Conservation (phyloP, 2,113 vertebrate genomes). For the Tauraco erythrolophus region DNA sequence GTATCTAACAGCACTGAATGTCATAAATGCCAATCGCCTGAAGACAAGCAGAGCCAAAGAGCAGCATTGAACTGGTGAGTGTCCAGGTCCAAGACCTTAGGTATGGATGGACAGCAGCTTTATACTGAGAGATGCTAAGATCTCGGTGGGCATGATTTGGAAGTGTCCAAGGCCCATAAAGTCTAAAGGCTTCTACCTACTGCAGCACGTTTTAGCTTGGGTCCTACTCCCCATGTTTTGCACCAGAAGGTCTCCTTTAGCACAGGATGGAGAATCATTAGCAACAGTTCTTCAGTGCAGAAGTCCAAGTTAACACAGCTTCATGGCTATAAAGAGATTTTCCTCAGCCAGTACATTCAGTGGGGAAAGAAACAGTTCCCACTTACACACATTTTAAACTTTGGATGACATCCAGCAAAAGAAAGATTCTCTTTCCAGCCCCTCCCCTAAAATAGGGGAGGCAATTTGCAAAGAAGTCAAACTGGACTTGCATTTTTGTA, state of each 20-base stretch:
- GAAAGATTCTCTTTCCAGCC: not conserved
- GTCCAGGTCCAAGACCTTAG: not conserved
- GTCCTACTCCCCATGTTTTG: not conserved
- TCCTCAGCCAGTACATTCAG: not conserved
- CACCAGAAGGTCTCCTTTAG: not conserved
- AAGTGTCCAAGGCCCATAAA: not conserved
- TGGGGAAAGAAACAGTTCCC: not conserved
- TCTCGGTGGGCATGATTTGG: accelerated
- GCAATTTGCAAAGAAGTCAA: not conserved
- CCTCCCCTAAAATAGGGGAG: not conserved
- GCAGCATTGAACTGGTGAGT: not conserved
- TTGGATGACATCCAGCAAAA: slow-evolving; percentile 2
- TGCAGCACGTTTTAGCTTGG: not conserved
- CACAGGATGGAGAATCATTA: not conserved
- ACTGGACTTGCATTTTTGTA: not conserved
- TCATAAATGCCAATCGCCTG: not conserved
- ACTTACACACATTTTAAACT: not conserved
- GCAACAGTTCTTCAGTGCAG: not conserved
- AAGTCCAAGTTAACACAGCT: slow-evolving; percentile 4
- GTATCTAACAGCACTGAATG: not conserved
- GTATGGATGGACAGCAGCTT: not conserved
- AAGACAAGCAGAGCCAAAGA: not conserved
- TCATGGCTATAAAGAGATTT: not conserved
- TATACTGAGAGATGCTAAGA: not conserved
- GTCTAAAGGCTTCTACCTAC: not conserved